Base-by-base conservation (phyloP, 2,113 vertebrate genomes). In the Gadus chalcogrammus region DNA sequence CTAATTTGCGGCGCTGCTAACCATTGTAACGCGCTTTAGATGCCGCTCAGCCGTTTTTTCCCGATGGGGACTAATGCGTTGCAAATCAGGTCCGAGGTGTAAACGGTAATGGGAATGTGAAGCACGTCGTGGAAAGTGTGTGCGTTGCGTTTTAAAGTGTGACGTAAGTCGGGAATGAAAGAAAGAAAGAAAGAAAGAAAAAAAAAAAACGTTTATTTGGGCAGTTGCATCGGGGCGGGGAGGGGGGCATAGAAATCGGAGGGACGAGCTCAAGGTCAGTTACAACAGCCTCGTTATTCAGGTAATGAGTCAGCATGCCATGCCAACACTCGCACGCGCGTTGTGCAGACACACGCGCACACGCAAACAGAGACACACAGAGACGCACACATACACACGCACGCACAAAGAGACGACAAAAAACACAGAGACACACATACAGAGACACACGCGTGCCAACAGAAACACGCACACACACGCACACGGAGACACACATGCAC, bases 241-340 rank as follows among this genome's bases (percentile, higher is more conserved):
- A 7, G 42, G 9, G 12, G 42, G 42, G 7, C 42, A 9, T 13
- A 48, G 42, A 48, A 48, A 48, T 48, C 42, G 13, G 42, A 48
- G 11, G n/a, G 73, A 66, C 68, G 58, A 1, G n/a, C 75, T 79
- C 82, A 85, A 88, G 87, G 87, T 87, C 84, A 89, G 74, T 48
- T 79, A 73, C 71, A 62, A 65, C 18, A 67, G 83, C 78, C 78
- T 87, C 77, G 77, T 88, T 87, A 84, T 77, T 77, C 74, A 55
- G 68, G 81, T 86, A 88, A 90, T 84, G 83, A 88, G 64, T 89
- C 87, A 85, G 72, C 77, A 80, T 85, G 79, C 82, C 55, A 58
- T n/a, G n/a, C 55, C 15, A 9, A 58, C 55, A 58, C 55, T 13
- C 55, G 13, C 55, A 58, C 55, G 13, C 16, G 13, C 55, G 13